These are phyloP conservation scores for Andrena camellia DNA, from an alignment of 2,888 invertebrate genomes.

Conservation along the genomic window DNA sequence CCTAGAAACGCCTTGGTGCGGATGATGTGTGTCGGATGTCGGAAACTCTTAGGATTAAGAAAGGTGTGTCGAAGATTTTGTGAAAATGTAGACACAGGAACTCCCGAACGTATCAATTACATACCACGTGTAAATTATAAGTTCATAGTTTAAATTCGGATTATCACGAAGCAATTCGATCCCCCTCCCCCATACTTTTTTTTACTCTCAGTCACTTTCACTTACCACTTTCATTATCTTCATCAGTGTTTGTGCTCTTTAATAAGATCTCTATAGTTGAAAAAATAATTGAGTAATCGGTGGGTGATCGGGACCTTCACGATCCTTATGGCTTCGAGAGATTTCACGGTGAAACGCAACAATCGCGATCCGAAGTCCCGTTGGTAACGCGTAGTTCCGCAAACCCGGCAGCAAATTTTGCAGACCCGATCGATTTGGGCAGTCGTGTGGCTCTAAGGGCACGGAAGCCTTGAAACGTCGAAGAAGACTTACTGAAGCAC, in stretches of 20 bases:
- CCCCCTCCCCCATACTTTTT: not conserved
- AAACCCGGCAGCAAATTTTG: conserved; percentile 50
- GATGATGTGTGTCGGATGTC: conserved; percentile 44
- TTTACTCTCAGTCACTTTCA: conserved; percentile 14
- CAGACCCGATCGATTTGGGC: conserved; percentile 40
- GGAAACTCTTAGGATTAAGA: conserved; percentile 42
- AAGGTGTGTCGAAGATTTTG: conserved; percentile 26
- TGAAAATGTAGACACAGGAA: conserved; percentile 53
- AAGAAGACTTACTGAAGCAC: conserved; percentile 68
- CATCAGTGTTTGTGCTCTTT: conserved; percentile 39
- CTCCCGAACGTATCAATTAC: conserved; percentile 44
- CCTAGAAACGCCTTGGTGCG: conserved; percentile 47
- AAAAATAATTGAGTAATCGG: conserved; percentile 50
- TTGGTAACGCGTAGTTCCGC: conserved; percentile 51
- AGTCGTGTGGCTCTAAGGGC: conserved; percentile 42
- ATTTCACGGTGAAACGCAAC: conserved; percentile 35
- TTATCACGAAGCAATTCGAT: conserved; percentile 41
- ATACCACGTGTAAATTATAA: conserved; percentile 36
- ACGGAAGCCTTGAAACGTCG: conserved; percentile 61
- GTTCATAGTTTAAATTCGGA: conserved; percentile 55
- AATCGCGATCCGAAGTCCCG: conserved; percentile 36
- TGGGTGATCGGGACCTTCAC: conserved; percentile 37
- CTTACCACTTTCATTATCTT: conserved; percentile 27
- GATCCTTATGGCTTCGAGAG: conserved; percentile 36
- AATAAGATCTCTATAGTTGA: conserved; percentile 41